These are phyloP conservation scores for Drosophila melanica DNA, from an alignment of 1,140 invertebrate species.

Conservation along the genomic window DNA sequence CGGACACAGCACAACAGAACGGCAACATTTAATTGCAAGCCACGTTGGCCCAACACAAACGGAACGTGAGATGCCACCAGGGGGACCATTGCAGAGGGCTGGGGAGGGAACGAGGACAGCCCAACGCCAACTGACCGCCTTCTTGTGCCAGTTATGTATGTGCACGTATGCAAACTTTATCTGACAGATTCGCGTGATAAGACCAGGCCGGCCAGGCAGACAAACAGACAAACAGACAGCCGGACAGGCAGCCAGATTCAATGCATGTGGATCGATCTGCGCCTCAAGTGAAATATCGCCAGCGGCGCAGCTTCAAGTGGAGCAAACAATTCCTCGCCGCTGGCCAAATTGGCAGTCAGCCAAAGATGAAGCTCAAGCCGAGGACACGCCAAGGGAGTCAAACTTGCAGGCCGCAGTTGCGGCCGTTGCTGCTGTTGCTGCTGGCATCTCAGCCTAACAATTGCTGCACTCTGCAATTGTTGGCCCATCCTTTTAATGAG, in stretches of 20 bases:
- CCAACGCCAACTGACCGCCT: constrained; percentile 44
- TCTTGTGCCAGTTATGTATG: constrained; percentile 62
- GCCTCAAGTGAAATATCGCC: constrained; percentile 74
- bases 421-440: constrained; percentile 10
- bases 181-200: constrained; percentile 80
- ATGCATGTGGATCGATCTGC: constrained; percentile 58
- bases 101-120: not conserved
- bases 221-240: not conserved
- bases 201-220: constrained; percentile 17
- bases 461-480: constrained; percentile 56
- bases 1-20: constrained; percentile 33
- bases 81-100: not conserved
- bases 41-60: constrained; percentile 65
- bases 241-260: constrained; percentile 5
- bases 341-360: constrained; percentile 67
- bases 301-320: constrained; percentile 39
- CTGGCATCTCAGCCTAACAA: constrained; percentile 49
- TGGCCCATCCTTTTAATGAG: constrained; percentile 62
- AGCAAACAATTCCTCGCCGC: constrained; percentile 33
- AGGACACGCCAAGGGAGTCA: constrained; percentile 61
- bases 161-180: constrained; percentile 70
- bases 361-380: constrained; percentile 35
- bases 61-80: constrained; percentile 25
- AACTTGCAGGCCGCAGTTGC: constrained; percentile 27
- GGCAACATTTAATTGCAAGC: constrained; percentile 73